Evolutionary conservation across 1,140 invertebrate genomes (phyloP).

Genomic region (Sitophilus oryzae): DNA sequence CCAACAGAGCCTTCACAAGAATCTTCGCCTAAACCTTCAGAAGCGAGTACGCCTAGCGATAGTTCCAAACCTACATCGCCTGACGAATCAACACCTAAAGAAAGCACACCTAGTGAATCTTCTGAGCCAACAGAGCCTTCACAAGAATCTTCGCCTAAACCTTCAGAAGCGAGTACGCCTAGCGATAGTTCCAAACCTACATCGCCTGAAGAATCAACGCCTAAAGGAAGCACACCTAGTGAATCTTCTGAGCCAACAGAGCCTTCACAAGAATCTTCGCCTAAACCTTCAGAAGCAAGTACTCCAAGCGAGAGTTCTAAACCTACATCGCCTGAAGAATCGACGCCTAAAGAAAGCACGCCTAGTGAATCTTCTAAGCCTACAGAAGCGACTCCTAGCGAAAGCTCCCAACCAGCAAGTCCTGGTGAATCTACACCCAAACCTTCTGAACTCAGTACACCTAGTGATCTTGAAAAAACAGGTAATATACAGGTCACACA

Average conservation of each 20-base stretch:
- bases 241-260: conserved; percentile 4
- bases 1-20: conserved; percentile 6
- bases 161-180: not conserved
- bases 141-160: not conserved
- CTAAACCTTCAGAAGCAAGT: conserved; percentile 3
- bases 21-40: conserved; percentile 3
- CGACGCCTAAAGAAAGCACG: conserved; percentile 4
- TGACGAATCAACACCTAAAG: not conserved
- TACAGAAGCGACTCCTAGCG: not conserved
- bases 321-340: not conserved
- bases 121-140: not conserved
- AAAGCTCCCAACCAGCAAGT: not conserved
- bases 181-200: not conserved
- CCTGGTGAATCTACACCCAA: not conserved
- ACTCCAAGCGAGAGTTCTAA: not conserved
- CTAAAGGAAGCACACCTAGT: not conserved
- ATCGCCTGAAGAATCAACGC: not conserved
- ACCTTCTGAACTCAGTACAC: conserved; percentile 1
- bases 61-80: not conserved
- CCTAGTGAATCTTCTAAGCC: not conserved
- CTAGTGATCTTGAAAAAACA: conserved; percentile 1
- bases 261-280: conserved; percentile 3
- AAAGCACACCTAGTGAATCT: conserved; percentile 2
- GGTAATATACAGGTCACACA: too few relatives aligned
- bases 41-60: conserved; percentile 2